phyloP scores from a whole-genome alignment of 2,888 invertebrate species.

The Ceratothoa steindachneri region DNA sequence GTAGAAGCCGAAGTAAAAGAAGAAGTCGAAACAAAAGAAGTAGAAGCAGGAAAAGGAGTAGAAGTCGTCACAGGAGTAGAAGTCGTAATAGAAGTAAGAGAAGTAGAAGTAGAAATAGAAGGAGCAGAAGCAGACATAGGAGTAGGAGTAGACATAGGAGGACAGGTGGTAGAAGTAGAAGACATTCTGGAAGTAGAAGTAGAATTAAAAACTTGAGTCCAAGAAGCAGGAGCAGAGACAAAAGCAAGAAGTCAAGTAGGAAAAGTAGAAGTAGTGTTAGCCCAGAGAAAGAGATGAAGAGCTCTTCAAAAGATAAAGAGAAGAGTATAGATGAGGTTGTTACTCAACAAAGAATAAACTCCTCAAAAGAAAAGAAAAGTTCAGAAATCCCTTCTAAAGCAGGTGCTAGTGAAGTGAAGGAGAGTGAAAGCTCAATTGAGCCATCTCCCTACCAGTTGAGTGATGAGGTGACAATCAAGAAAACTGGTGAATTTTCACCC shows the following conservation, averaged over 20 bases:
- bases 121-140: background rate
- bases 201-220: background rate
- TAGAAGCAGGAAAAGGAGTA: background rate
- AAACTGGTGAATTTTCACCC: background rate
- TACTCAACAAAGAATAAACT: too few species aligned
- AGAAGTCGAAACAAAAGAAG: slow-evolving; percentile 4
- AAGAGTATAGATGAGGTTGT: background rate
- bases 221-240: background rate
- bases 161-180: background rate
- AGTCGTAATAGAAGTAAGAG: slow-evolving; percentile 6
- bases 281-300: background rate
- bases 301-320: background rate
- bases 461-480: background rate
- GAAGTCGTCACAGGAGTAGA: slow-evolving; percentile 1
- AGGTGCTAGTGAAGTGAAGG: background rate
- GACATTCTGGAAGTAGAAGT: background rate
- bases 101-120: slow-evolving; percentile 7
- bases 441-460: slow-evolving; percentile 5
- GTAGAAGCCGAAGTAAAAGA: slow-evolving; percentile 2
- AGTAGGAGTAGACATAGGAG: background rate
- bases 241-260: background rate
- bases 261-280: background rate
- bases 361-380: too few species aligned
- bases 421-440: background rate
- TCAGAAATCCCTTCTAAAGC: background rate